These are phyloP conservation scores for Prolemur simus DNA, from an alignment of 2,113 vertebrate species.

Conservation along the genomic window DNA sequence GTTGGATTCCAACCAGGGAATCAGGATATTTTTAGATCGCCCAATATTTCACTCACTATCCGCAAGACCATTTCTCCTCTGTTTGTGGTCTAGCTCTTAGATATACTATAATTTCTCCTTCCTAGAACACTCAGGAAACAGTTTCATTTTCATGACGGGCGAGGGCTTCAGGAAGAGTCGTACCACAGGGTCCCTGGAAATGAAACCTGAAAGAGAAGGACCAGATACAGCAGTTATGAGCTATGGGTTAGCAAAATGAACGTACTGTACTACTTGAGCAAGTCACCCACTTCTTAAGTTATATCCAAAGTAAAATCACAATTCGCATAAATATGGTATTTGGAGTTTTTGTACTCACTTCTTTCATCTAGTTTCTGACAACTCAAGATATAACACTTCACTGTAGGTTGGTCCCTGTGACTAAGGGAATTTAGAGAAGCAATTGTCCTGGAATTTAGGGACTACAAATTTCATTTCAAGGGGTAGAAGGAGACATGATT, in stretches of 20 bases:
- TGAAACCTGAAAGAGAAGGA: conserved; percentile 88
- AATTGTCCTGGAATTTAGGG: background rate
- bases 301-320: background rate
- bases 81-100: background rate
- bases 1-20: background rate
- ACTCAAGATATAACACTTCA: background rate
- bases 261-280: fast-evolving
- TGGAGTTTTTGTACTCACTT: background rate
- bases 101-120: background rate
- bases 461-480: conserved; percentile 2
- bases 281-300: background rate
- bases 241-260: background rate
- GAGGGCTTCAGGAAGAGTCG: conserved; percentile 91
- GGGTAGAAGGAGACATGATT: background rate
- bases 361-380: background rate
- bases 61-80: background rate
- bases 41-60: background rate
- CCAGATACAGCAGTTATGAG: background rate
- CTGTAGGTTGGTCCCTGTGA: background rate
- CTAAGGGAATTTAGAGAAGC: background rate
- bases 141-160: conserved; percentile 88
- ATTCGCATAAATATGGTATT: background rate
- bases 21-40: background rate
- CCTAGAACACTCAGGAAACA: conserved; percentile 74
- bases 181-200: conserved; percentile 93